These are phyloP conservation scores for Ciona savignyi DNA, from an alignment of 23 tunicate species.

Conservation along the genomic window DNA sequence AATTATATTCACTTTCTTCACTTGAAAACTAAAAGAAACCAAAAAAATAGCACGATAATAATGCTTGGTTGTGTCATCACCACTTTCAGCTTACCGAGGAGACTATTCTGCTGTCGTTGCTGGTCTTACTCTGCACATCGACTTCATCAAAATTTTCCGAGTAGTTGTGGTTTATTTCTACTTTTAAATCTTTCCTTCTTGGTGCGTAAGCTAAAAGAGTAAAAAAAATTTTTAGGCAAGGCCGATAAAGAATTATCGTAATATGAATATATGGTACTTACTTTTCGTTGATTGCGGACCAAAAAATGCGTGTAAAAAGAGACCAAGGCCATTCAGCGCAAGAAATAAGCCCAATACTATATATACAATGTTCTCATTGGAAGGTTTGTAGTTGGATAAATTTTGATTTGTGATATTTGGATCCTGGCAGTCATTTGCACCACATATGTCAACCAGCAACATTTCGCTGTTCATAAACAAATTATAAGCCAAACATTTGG, in stretches of 20 bases:
- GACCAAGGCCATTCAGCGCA: background rate
- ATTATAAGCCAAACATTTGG: no score
- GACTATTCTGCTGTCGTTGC: no score
- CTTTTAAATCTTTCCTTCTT: background rate
- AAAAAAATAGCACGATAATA: no score
- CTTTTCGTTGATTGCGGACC: background rate
- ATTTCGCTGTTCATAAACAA: background rate
- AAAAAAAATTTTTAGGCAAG: no score
- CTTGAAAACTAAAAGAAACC: no score
- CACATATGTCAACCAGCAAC: constrained; percentile 5
- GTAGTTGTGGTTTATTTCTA: background rate
- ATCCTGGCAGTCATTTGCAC: constrained; percentile 20
- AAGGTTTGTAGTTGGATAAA: background rate
- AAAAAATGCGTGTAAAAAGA: background rate
- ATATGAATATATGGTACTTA: background rate
- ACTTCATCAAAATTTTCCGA: no score
- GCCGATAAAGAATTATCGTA: no score
- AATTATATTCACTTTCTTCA: no score
- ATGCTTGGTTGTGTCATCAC: no score
- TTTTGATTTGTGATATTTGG: background rate
- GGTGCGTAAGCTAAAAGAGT: no score
- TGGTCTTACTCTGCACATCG: no score
- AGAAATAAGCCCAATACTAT: background rate
- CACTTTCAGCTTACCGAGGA: no score
- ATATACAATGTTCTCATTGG: background rate